Evolutionary conservation across 1,140 invertebrate genomes (phyloP).

Genomic region (Mizuhopecten yessoensis): DNA sequence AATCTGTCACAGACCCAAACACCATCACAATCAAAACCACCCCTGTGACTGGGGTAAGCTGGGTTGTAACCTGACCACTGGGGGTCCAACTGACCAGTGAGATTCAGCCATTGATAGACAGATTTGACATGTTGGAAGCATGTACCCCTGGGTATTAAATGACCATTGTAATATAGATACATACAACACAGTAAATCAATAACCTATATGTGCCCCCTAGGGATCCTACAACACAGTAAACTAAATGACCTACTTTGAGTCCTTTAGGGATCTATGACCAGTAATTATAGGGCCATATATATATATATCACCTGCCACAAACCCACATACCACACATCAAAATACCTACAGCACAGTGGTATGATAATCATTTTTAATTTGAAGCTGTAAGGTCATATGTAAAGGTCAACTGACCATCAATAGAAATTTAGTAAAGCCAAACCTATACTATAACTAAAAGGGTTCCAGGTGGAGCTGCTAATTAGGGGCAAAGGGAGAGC

Average conservation of each 20-base stretch:
- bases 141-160: neutral
- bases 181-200: neutral
- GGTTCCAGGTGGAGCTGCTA: too few species aligned
- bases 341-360: neutral
- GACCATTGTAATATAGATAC: neutral
- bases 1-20: neutral
- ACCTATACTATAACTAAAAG: too few species aligned
- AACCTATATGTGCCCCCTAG: neutral
- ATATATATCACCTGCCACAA: neutral
- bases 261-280: neutral
- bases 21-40: neutral
- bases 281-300: constrained; percentile 12
- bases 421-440: neutral
- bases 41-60: neutral
- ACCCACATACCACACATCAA: neutral
- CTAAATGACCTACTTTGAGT: neutral
- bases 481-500: too few species aligned
- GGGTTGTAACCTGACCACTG: neutral
- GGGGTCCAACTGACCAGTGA: constrained; percentile 21
- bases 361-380: too few species aligned
- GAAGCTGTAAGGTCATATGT: neutral
- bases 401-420: neutral
- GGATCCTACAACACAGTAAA: neutral
- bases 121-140: neutral
- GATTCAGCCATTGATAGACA: neutral